phyloP scores from a whole-genome alignment of 2,888 invertebrate genomes.

The Drosophila yooni region DNA sequence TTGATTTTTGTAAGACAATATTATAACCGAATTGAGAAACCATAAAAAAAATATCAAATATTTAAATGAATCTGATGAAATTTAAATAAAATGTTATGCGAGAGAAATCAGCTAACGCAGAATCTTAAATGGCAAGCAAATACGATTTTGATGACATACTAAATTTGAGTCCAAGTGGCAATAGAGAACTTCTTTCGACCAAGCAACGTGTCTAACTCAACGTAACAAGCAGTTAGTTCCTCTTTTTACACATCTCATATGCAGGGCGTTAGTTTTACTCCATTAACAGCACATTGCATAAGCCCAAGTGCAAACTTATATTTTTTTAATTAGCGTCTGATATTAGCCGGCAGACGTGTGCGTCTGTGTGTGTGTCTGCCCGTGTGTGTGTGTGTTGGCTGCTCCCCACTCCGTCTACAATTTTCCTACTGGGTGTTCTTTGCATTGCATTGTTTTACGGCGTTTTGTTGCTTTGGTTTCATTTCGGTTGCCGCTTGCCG shows the following conservation, averaged over 20 bases:
- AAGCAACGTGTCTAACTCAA: neutral
- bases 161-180: neutral
- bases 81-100: neutral
- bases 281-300: conserved; percentile 53
- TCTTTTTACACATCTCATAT: neutral
- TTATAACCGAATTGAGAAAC: neutral
- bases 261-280: conserved; percentile 12
- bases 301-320: conserved; percentile 48
- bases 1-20: neutral
- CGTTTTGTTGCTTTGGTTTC: conserved; percentile 45
- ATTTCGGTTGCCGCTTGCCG: conserved; percentile 12
- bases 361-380: neutral
- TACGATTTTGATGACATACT: too few relatives aligned
- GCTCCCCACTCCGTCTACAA: neutral
- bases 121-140: neutral
- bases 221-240: neutral
- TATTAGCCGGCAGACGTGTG: conserved; percentile 9
- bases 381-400: neutral
- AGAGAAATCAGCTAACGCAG: neutral
- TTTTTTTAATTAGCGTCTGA: conserved; percentile 42
- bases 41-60: neutral
- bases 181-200: neutral
- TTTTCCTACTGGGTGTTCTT: conserved; percentile 1
- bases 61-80: neutral
- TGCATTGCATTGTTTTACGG: conserved; percentile 34